Base-by-base conservation (phyloP, 2,888 invertebrate genomes). In the Dynastes hyllus region DNA sequence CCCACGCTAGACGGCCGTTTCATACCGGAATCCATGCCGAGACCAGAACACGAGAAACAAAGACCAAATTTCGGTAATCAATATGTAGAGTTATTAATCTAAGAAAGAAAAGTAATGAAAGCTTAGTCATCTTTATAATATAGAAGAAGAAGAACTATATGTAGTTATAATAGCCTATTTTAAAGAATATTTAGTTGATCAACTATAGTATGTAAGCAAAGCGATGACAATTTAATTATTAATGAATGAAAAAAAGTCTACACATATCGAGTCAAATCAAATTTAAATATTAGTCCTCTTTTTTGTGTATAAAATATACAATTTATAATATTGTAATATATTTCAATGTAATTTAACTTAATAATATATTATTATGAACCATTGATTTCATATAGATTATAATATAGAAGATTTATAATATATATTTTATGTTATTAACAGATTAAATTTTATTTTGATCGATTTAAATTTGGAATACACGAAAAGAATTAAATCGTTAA, bases 41-140 rank as follows among this genome's bases (percentile, higher is more conserved):
- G 86, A 81, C 85, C 85, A 5, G 87, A 87, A 37, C 85, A 85
- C 66, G 87, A 87, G 45, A 87, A 87, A 78, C 81, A 83, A 61
- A 84, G 87, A 82, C 85, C 86, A 71, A 86, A 85, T 80, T 86
- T 87, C 79, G 85, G 83, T 50, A 88, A 86, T 84, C 87, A 87
- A 82, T 88, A 88, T 82, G 88, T 88, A 66, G 88, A 88, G 83
- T 85, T 88, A 79, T 87, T 88, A 77, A 88, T 88, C 81, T 88
- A 86, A 84, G 81, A 53, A 53, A 80, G 70, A 71, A 79, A 78
- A 70, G 79, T 50, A 32, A 16, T 16, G 16, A 29, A 50, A 27
- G 51, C 22, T 69, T 58, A 58, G 55, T 58, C 55, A 58, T 58
- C 55, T 58, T 58, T 58, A 58, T 58, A 5, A 22, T 6, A 58